Evolutionary conservation across 2,888 invertebrate genomes (phyloP), one percentile per base, ranked within the genome.

Genomic region (Melikaiella ostensackeni): DNA sequence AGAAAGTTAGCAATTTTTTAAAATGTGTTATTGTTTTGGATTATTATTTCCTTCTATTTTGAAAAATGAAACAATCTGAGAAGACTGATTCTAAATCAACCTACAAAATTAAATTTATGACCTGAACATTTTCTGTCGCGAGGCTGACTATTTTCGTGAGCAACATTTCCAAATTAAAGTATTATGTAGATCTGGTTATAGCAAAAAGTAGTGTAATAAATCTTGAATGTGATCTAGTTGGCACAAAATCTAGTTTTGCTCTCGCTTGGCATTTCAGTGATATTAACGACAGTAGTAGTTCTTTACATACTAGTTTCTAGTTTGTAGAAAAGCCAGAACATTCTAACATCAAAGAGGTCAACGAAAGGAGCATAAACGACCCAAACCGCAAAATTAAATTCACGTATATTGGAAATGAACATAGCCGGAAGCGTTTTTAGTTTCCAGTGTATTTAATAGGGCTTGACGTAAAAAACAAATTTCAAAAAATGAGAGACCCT

Each of bases 211-310:
- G 19, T 57, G 19, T 30, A n/a, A 66, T 66, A 66, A 46, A 66
- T 66, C 66, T 66, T 66, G 16, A 66, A 66, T 38, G 64, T 66
- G 42, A 46, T 66, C 64, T 66, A 46, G 27, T 46, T 66, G 66
- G 66, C 66, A 66, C 66, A 66, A 46, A 66, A 46, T 46, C 46
- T 46, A 46, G 30, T 66, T 66, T 46, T 42, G 16, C 27, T 46
- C 46, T 66, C 27, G 46, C 3, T 46, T 46, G 42, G 46, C 46
- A 46, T 50, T 66, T 46, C 19, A 19, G 27, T 46, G 16, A 42
- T 27, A 50, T 46, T 27, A 46, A 46, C 35, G 57, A 19, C 62
- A 42, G 42, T 16, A 66, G 64, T 27, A 42, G 35, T 64, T 42
- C 5, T 42, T 24, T 42, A 66, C 42, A 42, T 42, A 42, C n/a